Percentiles rank a stretch among this genome's conserved stretches.
Evolutionary conservation across 2,113 vertebrate species (phyloP).

Genomic region (Irena cyanogastra): DNA sequence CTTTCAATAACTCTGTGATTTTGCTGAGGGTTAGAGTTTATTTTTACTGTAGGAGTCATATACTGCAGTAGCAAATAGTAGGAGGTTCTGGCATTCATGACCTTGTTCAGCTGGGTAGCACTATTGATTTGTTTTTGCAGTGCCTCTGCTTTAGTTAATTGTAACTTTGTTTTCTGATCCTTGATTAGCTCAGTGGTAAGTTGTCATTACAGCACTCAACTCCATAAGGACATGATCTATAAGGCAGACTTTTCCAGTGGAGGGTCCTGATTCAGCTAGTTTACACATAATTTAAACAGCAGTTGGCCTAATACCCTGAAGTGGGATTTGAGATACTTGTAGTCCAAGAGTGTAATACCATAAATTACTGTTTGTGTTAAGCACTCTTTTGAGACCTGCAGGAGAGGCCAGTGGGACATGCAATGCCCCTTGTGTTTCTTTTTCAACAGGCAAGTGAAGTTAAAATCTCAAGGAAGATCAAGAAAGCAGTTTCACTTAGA

Average conservation of each 20-base stretch:
- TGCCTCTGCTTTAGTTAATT: neutral
- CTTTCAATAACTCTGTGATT: neutral
- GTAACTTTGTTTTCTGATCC: slow-evolving; percentile 9
- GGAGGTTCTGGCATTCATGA: neutral
- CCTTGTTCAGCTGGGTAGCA: neutral
- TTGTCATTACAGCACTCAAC: neutral
- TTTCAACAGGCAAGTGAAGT: neutral
- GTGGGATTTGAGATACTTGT: neutral
- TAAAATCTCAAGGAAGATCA: neutral
- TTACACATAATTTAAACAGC: slow-evolving; percentile 30
- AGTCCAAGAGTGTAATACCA: neutral
- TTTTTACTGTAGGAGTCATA: neutral
- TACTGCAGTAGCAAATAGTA: neutral
- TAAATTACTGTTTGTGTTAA: slow-evolving; percentile 9
- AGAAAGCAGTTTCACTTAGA: neutral
- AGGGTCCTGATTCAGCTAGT: neutral
- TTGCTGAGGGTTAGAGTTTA: neutral
- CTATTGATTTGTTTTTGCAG: neutral
- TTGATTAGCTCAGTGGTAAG: slow-evolving; percentile 20
- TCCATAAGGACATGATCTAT: slow-evolving; percentile 20
- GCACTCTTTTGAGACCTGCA: neutral
- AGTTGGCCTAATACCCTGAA: slow-evolving; percentile 27
- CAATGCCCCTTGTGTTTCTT: neutral
- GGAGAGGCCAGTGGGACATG: neutral
- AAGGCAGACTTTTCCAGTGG: neutral